These are phyloP conservation scores for Drosophila tanythrix DNA, from an alignment of 2,888 invertebrate species.

Conservation along the genomic window DNA sequence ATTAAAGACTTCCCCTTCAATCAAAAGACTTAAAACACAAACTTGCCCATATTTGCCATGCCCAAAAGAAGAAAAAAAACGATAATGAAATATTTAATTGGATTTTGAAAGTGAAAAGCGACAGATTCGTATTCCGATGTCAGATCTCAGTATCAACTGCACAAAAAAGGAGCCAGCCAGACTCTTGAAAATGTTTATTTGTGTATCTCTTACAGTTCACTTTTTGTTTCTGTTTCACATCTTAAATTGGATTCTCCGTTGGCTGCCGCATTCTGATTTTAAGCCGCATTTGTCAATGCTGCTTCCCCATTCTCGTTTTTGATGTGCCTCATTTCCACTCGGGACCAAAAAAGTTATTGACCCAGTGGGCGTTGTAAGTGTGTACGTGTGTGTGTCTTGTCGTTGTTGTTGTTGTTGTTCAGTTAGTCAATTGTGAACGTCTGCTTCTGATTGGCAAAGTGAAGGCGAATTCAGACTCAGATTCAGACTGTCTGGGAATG, in stretches of 20 bases:
- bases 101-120: slow-evolving; percentile 74
- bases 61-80: slow-evolving; percentile 15
- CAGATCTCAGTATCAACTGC: slow-evolving; percentile 40
- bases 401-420: slow-evolving; percentile 23
- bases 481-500: slow-evolving; percentile 54
- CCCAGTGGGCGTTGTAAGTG: slow-evolving; percentile 47
- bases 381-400: slow-evolving; percentile 8
- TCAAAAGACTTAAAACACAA: slow-evolving; percentile 51
- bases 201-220: slow-evolving; percentile 72
- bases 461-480: slow-evolving; percentile 57
- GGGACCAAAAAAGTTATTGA: slow-evolving; percentile 37
- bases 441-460: slow-evolving; percentile 67
- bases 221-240: slow-evolving; percentile 33
- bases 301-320: slow-evolving; percentile 69
- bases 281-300: slow-evolving; percentile 53
- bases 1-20: slow-evolving; percentile 16
- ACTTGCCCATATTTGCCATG: slow-evolving; percentile 20
- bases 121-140: slow-evolving; percentile 35
- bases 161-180: slow-evolving; percentile 65
- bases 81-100: slow-evolving; percentile 54
- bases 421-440: slow-evolving; percentile 37
- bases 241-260: slow-evolving; percentile 63
- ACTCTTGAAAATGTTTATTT: slow-evolving; percentile 70
- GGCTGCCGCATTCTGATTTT: slow-evolving; percentile 51
- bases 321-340: slow-evolving; percentile 42